These are phyloP conservation scores for Idaea aversata DNA, from an alignment of 2,888 invertebrate species.

Conservation along the genomic window DNA sequence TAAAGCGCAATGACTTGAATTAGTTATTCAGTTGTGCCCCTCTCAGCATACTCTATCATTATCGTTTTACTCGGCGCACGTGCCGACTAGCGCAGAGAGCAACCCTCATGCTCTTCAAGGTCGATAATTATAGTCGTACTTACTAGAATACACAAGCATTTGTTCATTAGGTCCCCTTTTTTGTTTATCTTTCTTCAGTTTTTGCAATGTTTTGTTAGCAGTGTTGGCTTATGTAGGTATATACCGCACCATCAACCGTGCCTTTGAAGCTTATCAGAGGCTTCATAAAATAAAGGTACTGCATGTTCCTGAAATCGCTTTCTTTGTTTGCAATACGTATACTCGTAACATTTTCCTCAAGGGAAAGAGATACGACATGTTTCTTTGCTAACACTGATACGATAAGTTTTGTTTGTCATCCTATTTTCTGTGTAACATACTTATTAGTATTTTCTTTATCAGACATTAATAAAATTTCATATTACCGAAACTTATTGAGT, in stretches of 20 bases:
- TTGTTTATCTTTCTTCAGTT: constrained; percentile 34
- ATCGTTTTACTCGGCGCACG: constrained; percentile 73
- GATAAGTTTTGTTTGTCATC: constrained; percentile 17
- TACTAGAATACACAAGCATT: constrained; percentile 44
- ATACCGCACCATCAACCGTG: constrained; percentile 9
- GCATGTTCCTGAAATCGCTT: constrained; percentile 15
- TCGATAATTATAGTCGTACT: constrained; percentile 61
- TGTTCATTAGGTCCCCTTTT: constrained; percentile 45
- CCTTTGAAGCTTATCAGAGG: constrained; percentile 14
- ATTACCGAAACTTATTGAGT: background rate
- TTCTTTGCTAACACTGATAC: constrained; percentile 25
- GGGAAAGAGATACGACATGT: constrained; percentile 15
- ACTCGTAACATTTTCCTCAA: constrained; percentile 22
- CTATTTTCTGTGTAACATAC: constrained; percentile 13
- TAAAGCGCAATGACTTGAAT: constrained; percentile 75
- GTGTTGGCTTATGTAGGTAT: constrained; percentile 6
- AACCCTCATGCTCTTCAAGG: constrained; percentile 69
- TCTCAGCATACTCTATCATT: constrained; percentile 76
- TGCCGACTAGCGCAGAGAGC: constrained; percentile 58
- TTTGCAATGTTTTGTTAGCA: constrained; percentile 35
- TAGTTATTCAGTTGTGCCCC: constrained; percentile 77
- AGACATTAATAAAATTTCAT: background rate
- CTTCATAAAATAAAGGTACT: constrained; percentile 20
- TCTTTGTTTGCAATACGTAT: constrained; percentile 20
- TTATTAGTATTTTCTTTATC: background rate